Evolutionary conservation across 1,140 invertebrate genomes (phyloP).

Genomic region (Scaptomyza graminum): DNA sequence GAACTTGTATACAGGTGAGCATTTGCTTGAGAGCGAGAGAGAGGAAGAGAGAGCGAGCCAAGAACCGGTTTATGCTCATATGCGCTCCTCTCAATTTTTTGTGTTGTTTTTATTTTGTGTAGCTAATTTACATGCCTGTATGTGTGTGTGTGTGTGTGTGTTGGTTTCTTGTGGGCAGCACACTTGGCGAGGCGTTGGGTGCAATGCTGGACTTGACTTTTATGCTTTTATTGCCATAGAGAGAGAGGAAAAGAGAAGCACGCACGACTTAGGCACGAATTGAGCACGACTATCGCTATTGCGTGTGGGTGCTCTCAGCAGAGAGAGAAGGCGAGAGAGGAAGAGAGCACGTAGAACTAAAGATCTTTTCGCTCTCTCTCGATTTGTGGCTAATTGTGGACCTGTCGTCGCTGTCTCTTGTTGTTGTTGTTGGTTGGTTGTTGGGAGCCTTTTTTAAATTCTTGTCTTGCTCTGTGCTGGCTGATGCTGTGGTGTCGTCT

Average conservation of each 20-base stretch:
- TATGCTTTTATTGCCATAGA: slow-evolving; percentile 54
- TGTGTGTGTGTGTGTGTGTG: slow-evolving; percentile 14
- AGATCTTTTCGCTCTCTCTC: not conserved
- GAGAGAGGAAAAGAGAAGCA: not conserved
- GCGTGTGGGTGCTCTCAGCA: slow-evolving; percentile 32
- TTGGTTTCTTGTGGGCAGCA: slow-evolving; percentile 41
- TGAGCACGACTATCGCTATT: slow-evolving; percentile 13
- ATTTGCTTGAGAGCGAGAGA: slow-evolving; percentile 27
- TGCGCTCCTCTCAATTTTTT: slow-evolving; percentile 17
- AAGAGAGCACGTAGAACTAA: not conserved
- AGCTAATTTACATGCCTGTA: slow-evolving; percentile 74
- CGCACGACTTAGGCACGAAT: slow-evolving; percentile 13
- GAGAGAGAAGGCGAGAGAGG: not conserved
- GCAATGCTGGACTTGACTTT: slow-evolving; percentile 65
- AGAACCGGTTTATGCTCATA: slow-evolving; percentile 47
- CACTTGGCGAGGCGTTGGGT: slow-evolving; percentile 59
- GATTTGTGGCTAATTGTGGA: slow-evolving; percentile 76
- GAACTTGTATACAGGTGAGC: slow-evolving; percentile 49
- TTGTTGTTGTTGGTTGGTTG: slow-evolving; percentile 32
- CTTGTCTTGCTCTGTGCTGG: slow-evolving; percentile 49
- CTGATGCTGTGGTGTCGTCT: slow-evolving; percentile 14
- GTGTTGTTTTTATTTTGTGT: slow-evolving; percentile 11
- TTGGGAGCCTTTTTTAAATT: slow-evolving; percentile 72
- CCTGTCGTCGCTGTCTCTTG: slow-evolving; percentile 75
- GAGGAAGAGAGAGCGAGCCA: slow-evolving; percentile 22